Evolutionary conservation across 2,888 invertebrate species (phyloP).

Genomic region (Emesis russula): DNA sequence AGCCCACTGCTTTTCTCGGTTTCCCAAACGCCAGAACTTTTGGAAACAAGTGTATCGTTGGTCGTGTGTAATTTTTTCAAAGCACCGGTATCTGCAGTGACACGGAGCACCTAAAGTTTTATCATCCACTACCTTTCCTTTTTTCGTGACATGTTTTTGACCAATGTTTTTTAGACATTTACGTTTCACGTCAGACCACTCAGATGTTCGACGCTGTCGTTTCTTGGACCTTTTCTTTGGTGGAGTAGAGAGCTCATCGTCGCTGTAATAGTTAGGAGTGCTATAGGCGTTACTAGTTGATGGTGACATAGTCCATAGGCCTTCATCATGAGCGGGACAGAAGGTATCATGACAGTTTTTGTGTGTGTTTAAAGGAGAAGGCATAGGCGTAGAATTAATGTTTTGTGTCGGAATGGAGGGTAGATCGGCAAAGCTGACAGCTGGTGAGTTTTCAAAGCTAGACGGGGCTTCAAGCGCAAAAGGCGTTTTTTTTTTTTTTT

Average conservation of each 20-base stretch:
- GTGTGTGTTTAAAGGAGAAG: background rate
- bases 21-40: constrained; percentile 33
- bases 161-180: constrained; percentile 35
- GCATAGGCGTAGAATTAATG: background rate
- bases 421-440: background rate
- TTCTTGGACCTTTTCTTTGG: background rate
- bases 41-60: constrained; percentile 29
- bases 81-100: constrained; percentile 13
- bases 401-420: background rate
- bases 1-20: constrained; percentile 28
- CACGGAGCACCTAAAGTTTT: constrained; percentile 18
- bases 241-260: background rate
- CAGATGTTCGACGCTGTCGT: background rate
- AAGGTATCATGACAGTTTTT: background rate
- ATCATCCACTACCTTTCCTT: constrained; percentile 29
- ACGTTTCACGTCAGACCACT: constrained; percentile 36
- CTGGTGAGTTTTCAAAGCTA: background rate
- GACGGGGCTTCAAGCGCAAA: background rate
- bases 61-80: constrained; percentile 31
- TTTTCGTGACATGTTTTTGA: constrained; percentile 26
- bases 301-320: background rate
- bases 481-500: too few relatives aligned
- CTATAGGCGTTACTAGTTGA: background rate
- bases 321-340: background rate
- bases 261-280: background rate